Evolutionary conservation across 2,113 vertebrate species (phyloP), one percentile per base, ranked within the genome.

Genomic region (Numida meleagris): DNA sequence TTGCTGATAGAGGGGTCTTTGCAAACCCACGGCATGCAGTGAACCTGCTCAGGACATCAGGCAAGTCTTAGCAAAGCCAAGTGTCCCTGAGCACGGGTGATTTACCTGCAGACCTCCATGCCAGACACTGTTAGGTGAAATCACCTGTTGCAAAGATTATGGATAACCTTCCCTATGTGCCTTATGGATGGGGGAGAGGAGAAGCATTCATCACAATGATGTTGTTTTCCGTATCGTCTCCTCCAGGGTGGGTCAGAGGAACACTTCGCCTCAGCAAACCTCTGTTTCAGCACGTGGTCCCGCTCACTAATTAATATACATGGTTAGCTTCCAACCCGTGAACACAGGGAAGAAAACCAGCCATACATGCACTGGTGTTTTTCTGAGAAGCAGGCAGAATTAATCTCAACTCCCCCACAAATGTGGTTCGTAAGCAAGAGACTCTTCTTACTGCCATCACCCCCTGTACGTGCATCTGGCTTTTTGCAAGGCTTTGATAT

Each of bases 391-490:
- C 24, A 57, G 15, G 8, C 15, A 61, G 67, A 70, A 4, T 2
- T 38, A 70, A 31, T 20, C 59, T 79, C 68, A 38, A 15, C 9
- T 29, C 14, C 23, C 38, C 50, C 13, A 40, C 86, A 42, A 33
- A 9, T 0, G 0, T 0, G 31, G 8, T 2, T 17, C 25, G 33
- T 3, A 45, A 70, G 17, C 33, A 3, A 33, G 7, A 63, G 2
- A 3, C 9, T 36, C 40, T 43, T 19, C 58, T 74, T 23, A 11
- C 19, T 33, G 14, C 23, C 65, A 6, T 5, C 36, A 23, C 12
- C 48, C 36, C 14, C 53, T 6, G 10, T 8, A 23, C 43, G 4
- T 1, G 29, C 10, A 45, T 17, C 38, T 14, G 14, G 33, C 16
- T 33, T 20, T 43, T 58, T 29, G 25, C 42, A 62, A 65, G 36